Evolutionary conservation across 2,888 invertebrate species (phyloP), one percentile per base, ranked within the genome.

Genomic region (Drosophila helvetica): DNA sequence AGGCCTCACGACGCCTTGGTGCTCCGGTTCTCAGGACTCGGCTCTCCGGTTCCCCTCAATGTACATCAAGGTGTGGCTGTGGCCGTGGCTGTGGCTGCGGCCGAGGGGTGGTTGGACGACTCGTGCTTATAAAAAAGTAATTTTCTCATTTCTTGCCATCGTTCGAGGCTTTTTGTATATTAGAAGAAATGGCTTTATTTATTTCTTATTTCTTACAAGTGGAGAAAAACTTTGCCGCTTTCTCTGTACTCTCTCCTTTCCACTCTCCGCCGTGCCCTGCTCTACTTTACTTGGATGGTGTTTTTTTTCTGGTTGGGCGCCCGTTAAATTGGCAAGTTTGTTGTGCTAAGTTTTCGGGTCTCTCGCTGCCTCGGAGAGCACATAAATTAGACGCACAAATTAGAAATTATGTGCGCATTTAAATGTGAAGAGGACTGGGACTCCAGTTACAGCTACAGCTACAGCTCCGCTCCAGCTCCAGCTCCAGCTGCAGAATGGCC

Each of bases 101-200:
- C 19, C 55, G 53, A 42, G n/a, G 33, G 52, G 52, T 46, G 52
- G 33, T 15, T 22, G 56, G 60, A 65, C 63, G 73, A 72, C 67
- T 80, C 78, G 73, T 86, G 77, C 80, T 88, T 86, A 90, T 88
- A 90, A 90, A 90, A 88, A 90, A 89, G 90, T 89, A 90, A 90
- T 90, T 90, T 90, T 90, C 86, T 89, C 88, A 85, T 90, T 89
- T 82, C 81, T 78, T 75, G 79, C 61, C 62, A 77, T 77, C 78
- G 76, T 74, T 79, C 79, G 77, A 78, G 89, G 88, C 90, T 90
- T 90, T 91, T 91, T 91, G 86, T 82, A 90, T 90, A 91, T 91
- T 91, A 91, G 89, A 91, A 91, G 91, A 90, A 91, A 91, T 91
- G 91, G 84, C 91, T 91, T 90, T 90, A 91, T 91, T 91, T 91